These are phyloP conservation scores for Sisyra nigra DNA, from an alignment of 2,888 invertebrate species.

Conservation along the genomic window DNA sequence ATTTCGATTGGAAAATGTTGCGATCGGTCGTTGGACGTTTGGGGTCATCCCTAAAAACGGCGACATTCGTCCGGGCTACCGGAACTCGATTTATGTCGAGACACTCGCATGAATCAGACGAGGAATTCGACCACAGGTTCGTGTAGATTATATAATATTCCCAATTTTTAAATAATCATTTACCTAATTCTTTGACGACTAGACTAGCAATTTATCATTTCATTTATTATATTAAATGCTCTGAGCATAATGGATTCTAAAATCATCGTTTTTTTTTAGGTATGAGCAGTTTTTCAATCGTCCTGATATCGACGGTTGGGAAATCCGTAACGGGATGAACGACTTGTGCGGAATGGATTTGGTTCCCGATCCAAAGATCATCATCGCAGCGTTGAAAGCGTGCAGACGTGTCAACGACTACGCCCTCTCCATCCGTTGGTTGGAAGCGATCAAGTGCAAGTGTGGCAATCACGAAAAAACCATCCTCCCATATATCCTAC, in stretches of 20 bases:
- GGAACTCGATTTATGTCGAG: slow-evolving; percentile 22
- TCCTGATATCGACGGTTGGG: slow-evolving; percentile 86
- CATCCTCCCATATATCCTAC: slow-evolving; percentile 75
- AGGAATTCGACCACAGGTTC: slow-evolving; percentile 63
- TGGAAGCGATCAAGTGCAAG: slow-evolving; percentile 85
- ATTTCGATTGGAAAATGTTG: slow-evolving; percentile 38
- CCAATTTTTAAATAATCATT: too few relatives aligned
- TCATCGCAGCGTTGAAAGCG: slow-evolving; percentile 74
- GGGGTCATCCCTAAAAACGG: slow-evolving; percentile 23
- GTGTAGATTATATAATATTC: not conserved
- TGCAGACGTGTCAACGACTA: slow-evolving; percentile 90
- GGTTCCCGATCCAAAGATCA: slow-evolving; percentile 82
- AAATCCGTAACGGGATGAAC: slow-evolving; percentile 81
- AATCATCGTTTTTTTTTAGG: slow-evolving; percentile 29
- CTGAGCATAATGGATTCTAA: too few relatives aligned
- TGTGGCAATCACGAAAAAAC: slow-evolving; percentile 57
- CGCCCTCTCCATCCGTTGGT: slow-evolving; percentile 78
- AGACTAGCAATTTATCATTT: too few relatives aligned
- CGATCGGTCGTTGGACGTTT: slow-evolving; percentile 30
- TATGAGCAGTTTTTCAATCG: slow-evolving; percentile 75
- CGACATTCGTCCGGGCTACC: slow-evolving; percentile 15
- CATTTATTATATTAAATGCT: too few relatives aligned
- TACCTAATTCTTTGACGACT: too few relatives aligned
- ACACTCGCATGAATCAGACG: slow-evolving; percentile 52
- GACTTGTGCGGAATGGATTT: slow-evolving; percentile 80